Evolutionary conservation across 2,888 invertebrate species (phyloP).

Genomic region (Lasioglossum villosulum): DNA sequence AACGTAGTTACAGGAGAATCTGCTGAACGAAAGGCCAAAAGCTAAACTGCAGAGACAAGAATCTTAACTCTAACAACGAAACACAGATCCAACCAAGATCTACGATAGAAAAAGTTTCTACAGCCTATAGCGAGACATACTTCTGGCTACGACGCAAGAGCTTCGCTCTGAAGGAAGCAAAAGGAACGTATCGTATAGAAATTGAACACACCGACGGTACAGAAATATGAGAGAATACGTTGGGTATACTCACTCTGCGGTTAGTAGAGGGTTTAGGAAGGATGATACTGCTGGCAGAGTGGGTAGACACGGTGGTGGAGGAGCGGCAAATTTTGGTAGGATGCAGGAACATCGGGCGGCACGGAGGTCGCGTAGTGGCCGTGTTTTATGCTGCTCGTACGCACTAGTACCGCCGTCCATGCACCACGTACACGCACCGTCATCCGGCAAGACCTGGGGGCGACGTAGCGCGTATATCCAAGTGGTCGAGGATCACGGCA

Average conservation of each 20-base stretch:
- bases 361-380: conserved; percentile 63
- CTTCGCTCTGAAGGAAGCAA: no score
- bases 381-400: conserved; percentile 65
- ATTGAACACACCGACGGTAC: background rate
- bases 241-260: conserved; percentile 70
- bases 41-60: background rate
- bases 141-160: no score
- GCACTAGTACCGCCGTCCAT: conserved; percentile 65
- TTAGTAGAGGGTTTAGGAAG: conserved; percentile 80
- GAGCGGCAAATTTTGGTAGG: conserved; percentile 58
- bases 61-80: background rate
- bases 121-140: background rate
- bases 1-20: background rate
- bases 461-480: conserved; percentile 51
- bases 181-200: background rate
- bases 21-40: background rate
- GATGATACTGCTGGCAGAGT: conserved; percentile 63
- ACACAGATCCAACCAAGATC: background rate
- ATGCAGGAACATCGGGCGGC: conserved; percentile 71
- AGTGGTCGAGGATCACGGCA: conserved; percentile 48
- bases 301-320: conserved; percentile 60
- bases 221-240: conserved; percentile 2
- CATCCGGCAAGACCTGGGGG: conserved; percentile 63
- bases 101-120: background rate
- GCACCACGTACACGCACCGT: conserved; percentile 70